Base-by-base conservation (phyloP, 2,113 vertebrate genomes). In the Condylura cristata region DNA sequence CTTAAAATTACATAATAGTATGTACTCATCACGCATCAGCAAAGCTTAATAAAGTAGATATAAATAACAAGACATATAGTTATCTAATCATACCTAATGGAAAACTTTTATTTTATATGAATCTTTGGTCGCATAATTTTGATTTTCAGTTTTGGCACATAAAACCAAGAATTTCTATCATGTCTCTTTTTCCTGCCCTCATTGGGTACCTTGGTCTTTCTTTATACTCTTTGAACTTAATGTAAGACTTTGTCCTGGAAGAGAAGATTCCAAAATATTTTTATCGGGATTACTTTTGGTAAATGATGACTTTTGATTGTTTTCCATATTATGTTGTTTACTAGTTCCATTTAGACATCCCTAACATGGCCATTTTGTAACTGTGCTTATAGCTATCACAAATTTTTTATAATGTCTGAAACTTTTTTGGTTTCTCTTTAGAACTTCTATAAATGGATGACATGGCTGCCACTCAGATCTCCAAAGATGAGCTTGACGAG, bases 401-500 rank as follows among this genome's bases (percentile, higher is more conserved):
- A 76, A 78, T 56, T 37, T 65, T 91, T 87, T 11, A 39, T 93
- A 20, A 71, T 95, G 81, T 96, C 2, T 14, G 53, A 63, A 63
- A 82, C 32, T 1, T 87, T 92, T 96, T 90, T 68, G 13, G 16
- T 96, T 85, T 92, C 28, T 92, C 56, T 94, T 93, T 93, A 98
- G 98, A 95, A 96, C 85, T 92, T 87, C 58, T 39, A 56, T 97
- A 95, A 96, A 95, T 98, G 97, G 65, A 97, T 97, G 97, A 99
- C 96, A 99, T 99, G 99, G 98, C 99, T 81, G 96, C 97, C 56
- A 97, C 96, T 65, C 99, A 99, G 51, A 99, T 99, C 97, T 99
- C 99, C 96, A 99, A 99, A 98, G 99, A 99, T 48, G 99, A 99
- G 83, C 97, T 99, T 96, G 99, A 99, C 95, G 99, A 99, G 96